These are phyloP conservation scores for Pyralis farinalis DNA, from an alignment of 2,888 invertebrate species.

Conservation along the genomic window DNA sequence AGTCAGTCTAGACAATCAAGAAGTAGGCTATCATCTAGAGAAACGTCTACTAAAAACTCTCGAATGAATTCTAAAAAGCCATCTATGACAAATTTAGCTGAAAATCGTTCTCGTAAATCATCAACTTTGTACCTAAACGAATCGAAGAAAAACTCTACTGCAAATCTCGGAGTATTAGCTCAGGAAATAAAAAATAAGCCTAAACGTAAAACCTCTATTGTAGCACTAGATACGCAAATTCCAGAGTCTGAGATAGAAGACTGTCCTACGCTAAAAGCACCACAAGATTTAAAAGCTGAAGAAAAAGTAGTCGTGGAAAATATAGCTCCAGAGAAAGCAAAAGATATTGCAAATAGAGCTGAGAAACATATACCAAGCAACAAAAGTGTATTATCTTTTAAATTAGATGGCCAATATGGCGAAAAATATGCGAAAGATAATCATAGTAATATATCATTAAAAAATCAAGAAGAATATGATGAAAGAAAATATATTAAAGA, in stretches of 20 bases:
- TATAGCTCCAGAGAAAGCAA: constrained; percentile 60
- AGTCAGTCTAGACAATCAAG: constrained; percentile 72
- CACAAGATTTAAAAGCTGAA: constrained; percentile 76
- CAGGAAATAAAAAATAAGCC: constrained; percentile 58
- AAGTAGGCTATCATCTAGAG: constrained; percentile 61
- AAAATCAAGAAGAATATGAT: constrained; percentile 59
- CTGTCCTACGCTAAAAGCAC: constrained; percentile 72
- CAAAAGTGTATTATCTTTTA: constrained; percentile 63
- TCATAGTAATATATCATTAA: constrained; percentile 61
- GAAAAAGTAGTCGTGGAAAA: constrained; percentile 66
- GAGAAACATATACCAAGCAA: constrained; percentile 57
- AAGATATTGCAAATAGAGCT: constrained; percentile 58
- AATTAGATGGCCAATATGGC: constrained; percentile 62
- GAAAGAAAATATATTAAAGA: constrained; percentile 69
- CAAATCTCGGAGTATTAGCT: constrained; percentile 53
- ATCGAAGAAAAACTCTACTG: constrained; percentile 71
- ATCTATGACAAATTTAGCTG: constrained; percentile 68
- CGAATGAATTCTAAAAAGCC: constrained; percentile 68
- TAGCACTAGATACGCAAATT: constrained; percentile 56
- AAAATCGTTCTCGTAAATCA: constrained; percentile 67
- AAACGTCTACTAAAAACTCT: constrained; percentile 66
- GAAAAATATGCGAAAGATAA: constrained; percentile 65
- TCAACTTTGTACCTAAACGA: constrained; percentile 70
- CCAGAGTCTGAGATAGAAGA: constrained; percentile 76
- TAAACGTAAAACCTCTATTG: constrained; percentile 63